A percentile compares a stretch with the other conserved stretches of the same genome.
phyloP scores from a whole-genome alignment of 2,888 invertebrate genomes.

The Drepana falcataria region DNA sequence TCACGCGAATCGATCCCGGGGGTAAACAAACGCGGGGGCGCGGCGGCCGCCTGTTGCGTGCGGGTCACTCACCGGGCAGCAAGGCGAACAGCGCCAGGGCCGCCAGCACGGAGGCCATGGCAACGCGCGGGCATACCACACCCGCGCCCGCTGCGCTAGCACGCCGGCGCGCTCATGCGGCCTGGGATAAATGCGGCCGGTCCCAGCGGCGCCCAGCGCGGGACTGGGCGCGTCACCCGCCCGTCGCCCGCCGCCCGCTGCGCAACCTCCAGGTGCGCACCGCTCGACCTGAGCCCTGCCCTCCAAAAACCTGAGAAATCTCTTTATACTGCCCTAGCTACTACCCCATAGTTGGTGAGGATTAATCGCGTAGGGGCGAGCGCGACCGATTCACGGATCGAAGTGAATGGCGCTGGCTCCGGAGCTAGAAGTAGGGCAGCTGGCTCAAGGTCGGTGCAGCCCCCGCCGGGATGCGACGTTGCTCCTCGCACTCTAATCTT shows the following conservation, averaged over 20 bases:
- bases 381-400: slow-evolving; percentile 11
- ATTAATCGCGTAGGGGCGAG: slow-evolving; percentile 22
- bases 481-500: slow-evolving; percentile 34
- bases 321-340: slow-evolving; percentile 9
- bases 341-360: slow-evolving; percentile 9
- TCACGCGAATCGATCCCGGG: slow-evolving; percentile 41
- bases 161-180: slow-evolving; percentile 72
- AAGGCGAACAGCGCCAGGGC: slow-evolving; percentile 70
- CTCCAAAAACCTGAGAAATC: slow-evolving; percentile 24
- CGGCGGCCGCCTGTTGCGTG: slow-evolving; percentile 67
- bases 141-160: slow-evolving; percentile 76
- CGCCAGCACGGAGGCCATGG: slow-evolving; percentile 69
- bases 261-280: slow-evolving; percentile 27
- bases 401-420: slow-evolving; percentile 17
- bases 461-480: slow-evolving; percentile 32
- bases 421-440: slow-evolving; percentile 43
- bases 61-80: slow-evolving; percentile 66
- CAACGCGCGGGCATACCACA: slow-evolving; percentile 76
- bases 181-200: slow-evolving; percentile 54
- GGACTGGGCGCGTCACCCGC: slow-evolving; percentile 57
- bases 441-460: slow-evolving; percentile 58
- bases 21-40: slow-evolving; percentile 60
- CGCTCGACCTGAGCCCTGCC: slow-evolving; percentile 38
- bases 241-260: slow-evolving; percentile 24
- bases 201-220: slow-evolving; percentile 70